These are phyloP conservation scores for Fukomys damarensis DNA, from an alignment of 2,113 vertebrate species.

Conservation along the genomic window DNA sequence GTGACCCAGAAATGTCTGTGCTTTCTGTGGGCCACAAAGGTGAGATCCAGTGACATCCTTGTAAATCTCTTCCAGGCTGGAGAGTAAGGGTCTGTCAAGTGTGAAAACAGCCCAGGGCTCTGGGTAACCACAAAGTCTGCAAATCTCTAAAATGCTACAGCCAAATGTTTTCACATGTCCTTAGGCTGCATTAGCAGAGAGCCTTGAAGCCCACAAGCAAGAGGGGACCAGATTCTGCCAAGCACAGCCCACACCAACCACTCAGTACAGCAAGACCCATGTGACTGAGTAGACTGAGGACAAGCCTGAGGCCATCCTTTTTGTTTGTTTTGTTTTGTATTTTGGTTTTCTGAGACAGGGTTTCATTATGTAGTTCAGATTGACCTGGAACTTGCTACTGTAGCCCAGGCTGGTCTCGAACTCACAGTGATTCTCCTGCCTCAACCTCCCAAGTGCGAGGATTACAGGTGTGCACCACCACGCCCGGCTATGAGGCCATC, in stretches of 20 bases:
- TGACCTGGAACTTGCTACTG: no score
- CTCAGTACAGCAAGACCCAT: not conserved
- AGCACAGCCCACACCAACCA: not conserved
- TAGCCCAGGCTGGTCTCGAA: no score
- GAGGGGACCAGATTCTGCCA: not conserved
- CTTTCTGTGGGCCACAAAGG: not conserved
- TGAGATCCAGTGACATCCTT: not conserved
- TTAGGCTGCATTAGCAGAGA: not conserved
- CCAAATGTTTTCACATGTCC: not conserved
- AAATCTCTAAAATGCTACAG: not conserved
- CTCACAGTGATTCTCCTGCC: no score
- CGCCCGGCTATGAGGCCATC: no score
- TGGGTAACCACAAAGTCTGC: not conserved
- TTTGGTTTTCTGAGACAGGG: no score
- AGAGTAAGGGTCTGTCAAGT: not conserved
- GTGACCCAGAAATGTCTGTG: not conserved
- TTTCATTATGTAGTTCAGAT: no score
- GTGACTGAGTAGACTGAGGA: not conserved
- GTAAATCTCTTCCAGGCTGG: not conserved
- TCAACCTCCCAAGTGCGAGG: no score
- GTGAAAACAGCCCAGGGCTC: not conserved
- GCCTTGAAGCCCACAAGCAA: not conserved
- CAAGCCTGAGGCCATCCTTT: not conserved
- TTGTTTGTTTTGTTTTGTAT: no score
- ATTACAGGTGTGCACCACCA: no score